Conservation (phyloP, 2,888 invertebrate species). For the Lepidonotus clava region DNA sequence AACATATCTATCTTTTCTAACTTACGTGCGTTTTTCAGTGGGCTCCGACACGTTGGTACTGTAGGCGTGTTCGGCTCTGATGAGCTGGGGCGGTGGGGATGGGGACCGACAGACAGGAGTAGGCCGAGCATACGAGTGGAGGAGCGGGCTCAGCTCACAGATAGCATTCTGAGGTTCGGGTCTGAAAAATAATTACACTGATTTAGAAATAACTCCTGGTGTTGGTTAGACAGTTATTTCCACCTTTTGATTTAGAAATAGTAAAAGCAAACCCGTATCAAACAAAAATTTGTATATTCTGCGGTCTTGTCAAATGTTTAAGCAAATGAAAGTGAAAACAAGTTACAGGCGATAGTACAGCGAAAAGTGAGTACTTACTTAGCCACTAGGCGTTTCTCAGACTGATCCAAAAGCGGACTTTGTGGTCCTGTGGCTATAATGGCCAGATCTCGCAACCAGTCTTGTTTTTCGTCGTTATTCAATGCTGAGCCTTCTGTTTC, state of each 20-base stretch:
- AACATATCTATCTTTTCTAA: too few relatives aligned
- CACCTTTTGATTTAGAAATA: too few relatives aligned
- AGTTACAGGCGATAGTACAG: too few relatives aligned
- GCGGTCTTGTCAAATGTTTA: too few relatives aligned
- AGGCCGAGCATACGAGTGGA: conserved; percentile 50
- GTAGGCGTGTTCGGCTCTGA: conserved; percentile 45
- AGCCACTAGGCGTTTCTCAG: background rate
- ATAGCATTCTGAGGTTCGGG: background rate
- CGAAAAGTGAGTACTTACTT: conserved; percentile 58
- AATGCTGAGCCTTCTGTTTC: background rate
- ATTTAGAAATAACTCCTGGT: too few relatives aligned
- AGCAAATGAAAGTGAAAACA: too few relatives aligned
- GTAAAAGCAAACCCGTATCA: too few relatives aligned
- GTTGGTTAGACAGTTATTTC: too few relatives aligned
- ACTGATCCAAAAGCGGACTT: conserved; percentile 75
- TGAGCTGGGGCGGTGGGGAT: conserved; percentile 47
- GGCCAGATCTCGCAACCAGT: conserved; percentile 73
- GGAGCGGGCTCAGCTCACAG: conserved; percentile 12
- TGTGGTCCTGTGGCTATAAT: conserved; percentile 80
- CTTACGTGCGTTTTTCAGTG: background rate
- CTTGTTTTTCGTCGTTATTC: conserved; percentile 15
- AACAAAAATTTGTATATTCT: too few relatives aligned
- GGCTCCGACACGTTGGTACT: background rate
- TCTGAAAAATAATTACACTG: conserved; percentile 12
- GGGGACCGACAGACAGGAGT: conserved; percentile 9